A percentile compares a stretch with the other conserved stretches of the same genome.
Conservation (phyloP, 2,797 vertebrate genomes). For the Typhlichthys eigenmanni region DNA sequence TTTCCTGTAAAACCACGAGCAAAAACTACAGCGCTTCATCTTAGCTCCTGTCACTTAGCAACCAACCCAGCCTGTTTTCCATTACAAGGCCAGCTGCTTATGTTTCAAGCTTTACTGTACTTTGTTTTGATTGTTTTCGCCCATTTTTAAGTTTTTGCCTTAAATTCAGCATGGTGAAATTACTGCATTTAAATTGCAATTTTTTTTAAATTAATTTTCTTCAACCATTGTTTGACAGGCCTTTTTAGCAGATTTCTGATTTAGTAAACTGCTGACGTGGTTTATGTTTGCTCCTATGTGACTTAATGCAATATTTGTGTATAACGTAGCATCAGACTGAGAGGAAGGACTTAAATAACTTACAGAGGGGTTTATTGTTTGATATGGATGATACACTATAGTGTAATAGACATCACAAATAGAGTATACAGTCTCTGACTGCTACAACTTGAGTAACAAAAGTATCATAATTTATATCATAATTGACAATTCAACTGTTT, state of each 20-base stretch:
- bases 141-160: conserved; percentile 57
- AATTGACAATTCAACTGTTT: conserved; percentile 7
- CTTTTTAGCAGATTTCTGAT: conserved; percentile 19
- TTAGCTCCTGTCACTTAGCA: conserved; percentile 79
- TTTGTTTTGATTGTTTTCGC: conserved; percentile 74
- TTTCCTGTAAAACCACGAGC: conserved; percentile 71
- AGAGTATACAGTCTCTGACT: too few species aligned
- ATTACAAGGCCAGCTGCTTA: conserved; percentile 77
- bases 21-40: conserved; percentile 70
- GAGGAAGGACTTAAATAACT: conserved; percentile 45
- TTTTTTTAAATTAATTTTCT: conserved; percentile 59
- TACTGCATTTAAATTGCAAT: conserved; percentile 44
- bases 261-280: conserved; percentile 25
- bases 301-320: conserved; percentile 51
- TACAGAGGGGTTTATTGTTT: conserved; percentile 35
- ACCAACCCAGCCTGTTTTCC: conserved; percentile 74
- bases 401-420: too few species aligned
- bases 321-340: conserved; percentile 27
- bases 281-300: conserved; percentile 32
- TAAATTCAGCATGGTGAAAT: conserved; percentile 63
- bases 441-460: too few species aligned
- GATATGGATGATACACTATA: conserved; percentile 26
- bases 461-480: too few species aligned
- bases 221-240: conserved; percentile 40
- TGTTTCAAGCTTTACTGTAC: conserved; percentile 58